Conservation (phyloP, 1,140 invertebrate species). For the Ceratitis capitata region DNA sequence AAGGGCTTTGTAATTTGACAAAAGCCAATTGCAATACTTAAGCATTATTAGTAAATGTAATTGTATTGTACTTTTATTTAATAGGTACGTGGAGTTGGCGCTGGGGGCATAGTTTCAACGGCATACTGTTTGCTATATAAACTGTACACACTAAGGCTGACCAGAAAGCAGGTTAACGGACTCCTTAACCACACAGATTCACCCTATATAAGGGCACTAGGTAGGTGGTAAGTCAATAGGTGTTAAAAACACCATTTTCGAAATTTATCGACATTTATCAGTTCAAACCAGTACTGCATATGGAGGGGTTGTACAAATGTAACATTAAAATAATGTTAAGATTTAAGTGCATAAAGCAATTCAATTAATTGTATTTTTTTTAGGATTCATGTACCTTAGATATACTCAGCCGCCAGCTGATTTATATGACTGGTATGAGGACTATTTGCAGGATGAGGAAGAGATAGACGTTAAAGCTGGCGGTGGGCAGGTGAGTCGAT, state of each 20-base stretch:
- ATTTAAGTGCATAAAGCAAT: not conserved
- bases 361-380: not conserved
- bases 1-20: constrained; percentile 13
- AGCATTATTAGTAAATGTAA: not conserved
- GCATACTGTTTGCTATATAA: constrained; percentile 92
- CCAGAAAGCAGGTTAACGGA: constrained; percentile 96
- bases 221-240: constrained; percentile 94
- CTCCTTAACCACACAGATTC: constrained; percentile 96
- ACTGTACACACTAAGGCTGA: constrained; percentile 94
- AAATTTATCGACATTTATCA: constrained; percentile 9
- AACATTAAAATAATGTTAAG: not conserved
- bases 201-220: constrained; percentile 95
- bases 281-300: constrained; percentile 13
- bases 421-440: constrained; percentile 96
- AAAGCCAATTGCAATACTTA: not conserved
- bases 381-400: constrained; percentile 78
- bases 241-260: constrained; percentile 22
- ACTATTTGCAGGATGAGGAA: constrained; percentile 96
- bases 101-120: constrained; percentile 98
- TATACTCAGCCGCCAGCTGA: constrained; percentile 96
- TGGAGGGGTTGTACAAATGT: not conserved
- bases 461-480: constrained; percentile 97
- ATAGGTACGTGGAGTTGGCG: constrained; percentile 95
- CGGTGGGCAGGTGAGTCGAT: constrained; percentile 79
- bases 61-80: constrained; percentile 52